Evolutionary conservation across 1,140 invertebrate genomes (phyloP).

Genomic region (Paraescarpia echinospica): DNA sequence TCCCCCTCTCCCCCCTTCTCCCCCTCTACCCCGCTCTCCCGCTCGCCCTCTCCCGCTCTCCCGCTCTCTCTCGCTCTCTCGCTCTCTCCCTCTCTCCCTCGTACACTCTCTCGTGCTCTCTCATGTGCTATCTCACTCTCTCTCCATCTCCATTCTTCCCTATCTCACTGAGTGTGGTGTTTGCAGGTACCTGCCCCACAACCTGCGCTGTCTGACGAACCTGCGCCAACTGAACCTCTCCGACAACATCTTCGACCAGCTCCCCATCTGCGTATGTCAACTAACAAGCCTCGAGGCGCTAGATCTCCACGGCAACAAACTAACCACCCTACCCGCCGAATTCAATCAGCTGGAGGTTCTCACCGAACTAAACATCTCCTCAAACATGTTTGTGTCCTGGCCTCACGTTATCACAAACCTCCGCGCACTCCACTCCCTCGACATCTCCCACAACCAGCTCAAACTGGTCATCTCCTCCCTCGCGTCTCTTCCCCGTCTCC

Average conservation of each 20-base stretch:
- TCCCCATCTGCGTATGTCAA: constrained; percentile 47
- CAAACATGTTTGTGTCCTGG: constrained; percentile 42
- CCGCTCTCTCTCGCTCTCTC: too few relatives aligned
- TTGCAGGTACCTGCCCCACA: not conserved
- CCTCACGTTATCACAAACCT: constrained; percentile 39
- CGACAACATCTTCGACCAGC: constrained; percentile 49
- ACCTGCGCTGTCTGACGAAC: constrained; percentile 32
- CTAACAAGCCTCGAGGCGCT: constrained; percentile 41
- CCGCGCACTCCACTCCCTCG: constrained; percentile 31
- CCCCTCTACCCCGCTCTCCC: too few relatives aligned
- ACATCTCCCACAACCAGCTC: constrained; percentile 22
- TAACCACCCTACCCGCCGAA: constrained; percentile 42
- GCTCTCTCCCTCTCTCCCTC: too few relatives aligned
- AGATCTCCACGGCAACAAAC: constrained; percentile 42
- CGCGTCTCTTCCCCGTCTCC: constrained; percentile 15
- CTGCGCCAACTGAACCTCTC: constrained; percentile 44
- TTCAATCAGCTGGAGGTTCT: constrained; percentile 45
- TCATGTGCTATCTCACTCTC: too few relatives aligned
- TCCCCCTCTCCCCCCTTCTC: too few relatives aligned
- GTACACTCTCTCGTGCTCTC: too few relatives aligned
- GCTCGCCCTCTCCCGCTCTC: too few relatives aligned
- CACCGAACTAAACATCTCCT: constrained; percentile 44
- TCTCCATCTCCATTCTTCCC: too few relatives aligned
- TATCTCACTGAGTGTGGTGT: not conserved
- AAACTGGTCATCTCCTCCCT: not conserved